Percentiles rank a stretch among this genome's conserved stretches.
Evolutionary conservation across 2,797 vertebrate species (phyloP).

Genomic region (Pelodytes ibericus): DNA sequence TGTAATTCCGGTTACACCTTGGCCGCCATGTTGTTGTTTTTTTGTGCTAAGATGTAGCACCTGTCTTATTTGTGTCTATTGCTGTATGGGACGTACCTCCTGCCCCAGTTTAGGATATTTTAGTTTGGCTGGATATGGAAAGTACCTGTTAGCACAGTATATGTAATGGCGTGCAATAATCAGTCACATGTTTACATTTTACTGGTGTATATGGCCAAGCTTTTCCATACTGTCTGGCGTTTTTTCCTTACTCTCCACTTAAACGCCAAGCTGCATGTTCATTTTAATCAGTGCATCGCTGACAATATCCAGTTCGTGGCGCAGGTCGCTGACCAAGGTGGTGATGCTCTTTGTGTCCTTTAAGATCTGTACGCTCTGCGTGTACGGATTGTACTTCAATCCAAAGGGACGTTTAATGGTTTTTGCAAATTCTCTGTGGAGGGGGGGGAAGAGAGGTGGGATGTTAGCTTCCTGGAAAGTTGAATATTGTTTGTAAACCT

Average conservation of each 20-base stretch:
- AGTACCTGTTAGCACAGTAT: no score
- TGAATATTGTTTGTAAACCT: no score
- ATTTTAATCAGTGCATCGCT: slow-evolving; percentile 88
- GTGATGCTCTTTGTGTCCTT: slow-evolving; percentile 90
- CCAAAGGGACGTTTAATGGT: slow-evolving; percentile 95
- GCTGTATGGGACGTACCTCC: no score
- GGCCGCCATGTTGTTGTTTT: no score
- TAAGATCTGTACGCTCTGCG: slow-evolving; percentile 89
- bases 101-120: no score
- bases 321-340: slow-evolving; percentile 88
- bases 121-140: no score
- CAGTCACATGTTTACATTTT: background rate
- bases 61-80: no score
- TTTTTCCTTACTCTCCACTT: slow-evolving; percentile 47
- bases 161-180: no score
- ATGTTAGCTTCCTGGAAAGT: background rate
- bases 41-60: no score
- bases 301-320: slow-evolving; percentile 89
- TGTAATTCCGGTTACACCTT: no score
- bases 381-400: slow-evolving; percentile 93
- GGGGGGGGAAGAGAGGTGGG: background rate
- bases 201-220: background rate
- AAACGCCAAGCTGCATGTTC: slow-evolving; percentile 84
- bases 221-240: background rate
- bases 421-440: slow-evolving; percentile 92